phyloP scores from a whole-genome alignment of 2,113 vertebrate genomes.

The Melozone crissalis region DNA sequence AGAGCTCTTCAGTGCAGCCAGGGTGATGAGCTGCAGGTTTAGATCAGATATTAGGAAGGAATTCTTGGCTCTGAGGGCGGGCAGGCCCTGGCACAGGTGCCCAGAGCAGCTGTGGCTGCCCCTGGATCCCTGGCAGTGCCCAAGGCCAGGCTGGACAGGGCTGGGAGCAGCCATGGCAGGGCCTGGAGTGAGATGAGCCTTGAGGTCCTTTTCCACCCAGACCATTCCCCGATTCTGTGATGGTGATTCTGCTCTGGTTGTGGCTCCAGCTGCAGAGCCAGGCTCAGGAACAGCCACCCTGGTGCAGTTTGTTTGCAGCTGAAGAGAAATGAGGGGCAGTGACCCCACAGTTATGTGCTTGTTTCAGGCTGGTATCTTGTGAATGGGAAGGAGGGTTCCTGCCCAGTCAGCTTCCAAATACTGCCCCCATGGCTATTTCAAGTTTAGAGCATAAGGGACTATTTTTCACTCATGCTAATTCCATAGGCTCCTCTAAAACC shows the following conservation, averaged over 20 bases:
- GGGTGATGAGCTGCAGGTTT: not conserved
- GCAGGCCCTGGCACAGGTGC: not conserved
- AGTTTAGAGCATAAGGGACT: constrained; percentile 31
- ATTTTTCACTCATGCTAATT: constrained; percentile 22
- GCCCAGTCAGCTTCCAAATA: constrained; percentile 28
- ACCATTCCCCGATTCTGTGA: no score
- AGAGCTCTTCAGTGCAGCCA: not conserved
- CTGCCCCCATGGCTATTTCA: constrained; percentile 28
- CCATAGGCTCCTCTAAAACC: not conserved
- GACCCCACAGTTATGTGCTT: not conserved
- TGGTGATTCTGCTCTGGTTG: no score
- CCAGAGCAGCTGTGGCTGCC: not conserved
- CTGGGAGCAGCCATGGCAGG: no score
- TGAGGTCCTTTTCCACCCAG: no score
- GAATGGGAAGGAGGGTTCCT: not conserved
- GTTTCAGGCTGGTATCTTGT: not conserved
- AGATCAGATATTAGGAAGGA: not conserved
- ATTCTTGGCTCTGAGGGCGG: not conserved
- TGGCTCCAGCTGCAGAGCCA: not conserved
- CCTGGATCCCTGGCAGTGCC: not conserved
- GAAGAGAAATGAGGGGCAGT: not conserved
- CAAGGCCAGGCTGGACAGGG: rapidly evolving
- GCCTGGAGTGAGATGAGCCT: no score
- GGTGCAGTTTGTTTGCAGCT: not conserved
- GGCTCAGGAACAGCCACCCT: not conserved